Percentiles rank a stretch among this genome's conserved stretches.
These are phyloP conservation scores for Leptarthrus brevirostris DNA, from an alignment of 2,888 invertebrate genomes.

Conservation along the genomic window DNA sequence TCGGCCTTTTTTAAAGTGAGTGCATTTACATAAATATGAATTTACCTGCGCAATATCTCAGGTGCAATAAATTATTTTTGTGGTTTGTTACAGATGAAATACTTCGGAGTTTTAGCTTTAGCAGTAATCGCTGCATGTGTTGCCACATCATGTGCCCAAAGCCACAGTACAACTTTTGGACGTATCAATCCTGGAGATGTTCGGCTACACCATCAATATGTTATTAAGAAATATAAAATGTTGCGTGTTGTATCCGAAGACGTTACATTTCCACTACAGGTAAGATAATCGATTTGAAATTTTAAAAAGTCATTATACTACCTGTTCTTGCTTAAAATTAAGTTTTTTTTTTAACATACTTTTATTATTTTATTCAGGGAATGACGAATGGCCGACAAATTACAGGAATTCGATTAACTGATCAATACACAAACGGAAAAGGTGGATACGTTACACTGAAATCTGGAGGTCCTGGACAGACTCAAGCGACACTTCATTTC, in stretches of 20 bases:
- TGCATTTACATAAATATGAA: background rate
- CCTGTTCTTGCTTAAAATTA: too few species aligned
- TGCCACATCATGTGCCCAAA: conserved; percentile 11
- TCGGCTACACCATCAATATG: conserved; percentile 31
- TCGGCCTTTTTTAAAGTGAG: background rate
- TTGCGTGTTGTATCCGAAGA: conserved; percentile 58
- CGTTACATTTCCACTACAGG: conserved; percentile 52
- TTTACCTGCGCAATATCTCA: too few species aligned
- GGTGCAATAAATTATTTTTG: background rate
- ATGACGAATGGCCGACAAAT: conserved; percentile 56
- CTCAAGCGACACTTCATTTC: conserved; percentile 64
- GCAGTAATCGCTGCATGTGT: conserved; percentile 12
- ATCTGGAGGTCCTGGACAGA: conserved; percentile 65
- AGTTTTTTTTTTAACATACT: background rate
- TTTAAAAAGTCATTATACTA: too few species aligned
- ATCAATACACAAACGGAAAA: conserved; percentile 66
- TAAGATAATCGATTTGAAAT: too few species aligned
- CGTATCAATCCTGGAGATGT: conserved; percentile 33
- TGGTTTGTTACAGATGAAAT: conserved; percentile 22
- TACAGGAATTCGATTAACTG: conserved; percentile 64
- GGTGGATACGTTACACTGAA: conserved; percentile 66
- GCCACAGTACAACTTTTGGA: conserved; percentile 48
- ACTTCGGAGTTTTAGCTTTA: conserved; percentile 16
- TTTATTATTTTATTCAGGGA: background rate
- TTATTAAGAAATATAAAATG: conserved; percentile 59